Evolutionary conservation across 2,113 vertebrate genomes (phyloP).

Genomic region (Xiphias gladius): DNA sequence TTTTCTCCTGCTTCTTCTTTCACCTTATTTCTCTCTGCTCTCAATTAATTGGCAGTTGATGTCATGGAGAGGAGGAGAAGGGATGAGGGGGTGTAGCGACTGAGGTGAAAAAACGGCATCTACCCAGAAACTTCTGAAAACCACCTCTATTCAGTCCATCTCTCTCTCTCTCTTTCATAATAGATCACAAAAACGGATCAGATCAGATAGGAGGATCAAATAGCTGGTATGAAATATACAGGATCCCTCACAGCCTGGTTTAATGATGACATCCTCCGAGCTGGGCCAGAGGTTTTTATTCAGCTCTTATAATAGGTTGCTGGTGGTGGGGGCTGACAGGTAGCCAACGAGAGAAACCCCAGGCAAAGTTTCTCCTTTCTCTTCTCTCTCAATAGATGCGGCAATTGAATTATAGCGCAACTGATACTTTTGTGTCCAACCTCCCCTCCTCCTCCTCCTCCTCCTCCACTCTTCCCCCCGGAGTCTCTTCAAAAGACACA

Average conservation of each 20-base stretch:
- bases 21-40: conserved; percentile 33
- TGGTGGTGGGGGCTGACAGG: conserved; percentile 43
- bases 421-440: conserved; percentile 66
- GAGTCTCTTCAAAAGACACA: conserved; percentile 50
- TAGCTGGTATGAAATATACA: conserved; percentile 56
- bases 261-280: conserved; percentile 80
- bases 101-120: conserved; percentile 25
- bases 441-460: background rate
- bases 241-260: conserved; percentile 58
- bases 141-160: conserved; percentile 3
- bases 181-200: conserved; percentile 81
- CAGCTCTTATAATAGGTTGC: conserved; percentile 45
- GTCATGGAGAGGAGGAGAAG: background rate
- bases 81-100: background rate
- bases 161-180: conserved; percentile 76
- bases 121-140: conserved; percentile 34
- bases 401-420: conserved; percentile 73
- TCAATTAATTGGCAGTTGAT: conserved; percentile 57
- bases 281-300: conserved; percentile 46
- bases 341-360: conserved; percentile 56
- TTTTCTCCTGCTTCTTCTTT: conserved; percentile 20
- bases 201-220: conserved; percentile 76
- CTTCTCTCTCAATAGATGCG: conserved; percentile 49
- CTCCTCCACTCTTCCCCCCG: background rate
- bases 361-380: conserved; percentile 67